Evolutionary conservation across 1,140 invertebrate species (phyloP), one percentile per base, ranked within the genome.

Genomic region (Ceratina japonica): DNA sequence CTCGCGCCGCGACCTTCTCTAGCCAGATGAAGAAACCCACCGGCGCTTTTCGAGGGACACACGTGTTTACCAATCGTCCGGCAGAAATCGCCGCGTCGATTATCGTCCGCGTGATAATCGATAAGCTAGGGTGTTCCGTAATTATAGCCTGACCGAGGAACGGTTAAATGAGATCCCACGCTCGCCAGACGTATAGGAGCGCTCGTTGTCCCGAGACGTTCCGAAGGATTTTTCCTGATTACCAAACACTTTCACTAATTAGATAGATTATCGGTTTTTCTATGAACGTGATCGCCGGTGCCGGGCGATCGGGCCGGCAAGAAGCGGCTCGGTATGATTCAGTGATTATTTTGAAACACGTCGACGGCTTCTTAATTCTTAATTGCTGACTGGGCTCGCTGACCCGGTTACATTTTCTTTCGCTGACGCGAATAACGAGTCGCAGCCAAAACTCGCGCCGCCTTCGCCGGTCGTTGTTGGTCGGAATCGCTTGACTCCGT

Each of bases 1-100:
- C 64, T 75, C 64, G 74, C n/a, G n/a, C 56, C 65, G 65, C 65
- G 65, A 76, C 75, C 65, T 70, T 76, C 75, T 76, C 75, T 76
- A 76, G 24, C 44, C 56, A 44, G n/a, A 7, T 31, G 44, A 70
- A 65, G n/a, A 49, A 49, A 61, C 16, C 27, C 20, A 22, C 1
- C 8, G 18, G 12, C 8, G 20, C 18, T 44, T 44, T 44, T 62
- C 2, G 15, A 13, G 31, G 16, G 18, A 64, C n/a, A n/a, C n/a
- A 24, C 4, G 2, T 73, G 54, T 56, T 56, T 56, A 18, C n/a
- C 54, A 56, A 56, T 44, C 37, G 37, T 10, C 27, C 27, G 4
- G 27, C 27, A 31, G 27, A 31, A n/a, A 31, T 31, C 37, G 37
- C 37, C 10, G 37, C 37, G 10, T 44, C 37, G 27, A 27, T 27